These are phyloP conservation scores for Vollenhovia emeryi DNA, from an alignment of 1,140 invertebrate species.

Conservation along the genomic window DNA sequence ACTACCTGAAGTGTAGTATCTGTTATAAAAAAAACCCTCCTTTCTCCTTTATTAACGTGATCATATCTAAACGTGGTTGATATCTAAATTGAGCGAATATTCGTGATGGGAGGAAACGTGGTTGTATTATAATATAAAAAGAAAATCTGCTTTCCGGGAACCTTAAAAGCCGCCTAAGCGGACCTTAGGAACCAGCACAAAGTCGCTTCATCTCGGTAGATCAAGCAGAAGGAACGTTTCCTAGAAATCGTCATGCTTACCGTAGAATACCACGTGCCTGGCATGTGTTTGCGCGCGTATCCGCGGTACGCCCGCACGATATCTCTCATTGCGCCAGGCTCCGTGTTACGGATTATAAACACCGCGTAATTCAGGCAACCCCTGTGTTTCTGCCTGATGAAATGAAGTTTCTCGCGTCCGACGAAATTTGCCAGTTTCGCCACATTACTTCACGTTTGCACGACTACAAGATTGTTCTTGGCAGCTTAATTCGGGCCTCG, in stretches of 20 bases:
- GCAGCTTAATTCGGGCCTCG: conserved; percentile 22
- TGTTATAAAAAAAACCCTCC: neutral
- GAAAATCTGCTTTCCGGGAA: neutral
- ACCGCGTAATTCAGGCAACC: conserved; percentile 41
- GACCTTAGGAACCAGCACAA: neutral
- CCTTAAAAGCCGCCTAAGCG: neutral
- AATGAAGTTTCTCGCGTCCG: conserved; percentile 49
- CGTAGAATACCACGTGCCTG: conserved; percentile 38
- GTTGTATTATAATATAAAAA: too few species aligned
- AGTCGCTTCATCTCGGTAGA: neutral
- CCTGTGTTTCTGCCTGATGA: conserved; percentile 42
- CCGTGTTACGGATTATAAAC: conserved; percentile 56
- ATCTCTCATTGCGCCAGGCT: conserved; percentile 38
- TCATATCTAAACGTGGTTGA: neutral
- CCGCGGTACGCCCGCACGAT: conserved; percentile 15
- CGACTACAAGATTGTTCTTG: conserved; percentile 42
- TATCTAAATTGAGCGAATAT: conserved; percentile 12
- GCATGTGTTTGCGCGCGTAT: conserved; percentile 38
- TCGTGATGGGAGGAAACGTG: neutral
- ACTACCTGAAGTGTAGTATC: conserved; percentile 3
- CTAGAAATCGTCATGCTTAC: conserved; percentile 40
- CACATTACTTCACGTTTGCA: conserved; percentile 40
- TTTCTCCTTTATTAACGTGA: neutral
- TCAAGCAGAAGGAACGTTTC: conserved; percentile 24
- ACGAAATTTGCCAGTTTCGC: conserved; percentile 53